Evolutionary conservation across 2,888 invertebrate species (phyloP).

Genomic region (Eudasyphora cyanicolor): DNA sequence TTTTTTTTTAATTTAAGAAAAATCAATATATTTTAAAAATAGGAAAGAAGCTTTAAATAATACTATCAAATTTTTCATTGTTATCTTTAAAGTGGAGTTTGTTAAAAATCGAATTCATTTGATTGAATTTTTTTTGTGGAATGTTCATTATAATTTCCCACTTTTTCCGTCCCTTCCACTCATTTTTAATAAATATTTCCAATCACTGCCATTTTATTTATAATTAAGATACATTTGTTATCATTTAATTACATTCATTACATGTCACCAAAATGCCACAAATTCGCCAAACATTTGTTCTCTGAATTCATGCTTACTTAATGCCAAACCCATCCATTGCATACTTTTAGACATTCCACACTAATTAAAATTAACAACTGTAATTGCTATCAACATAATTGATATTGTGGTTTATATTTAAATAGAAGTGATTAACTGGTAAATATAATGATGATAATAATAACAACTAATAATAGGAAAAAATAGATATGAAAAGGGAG

Average conservation of each 20-base stretch:
- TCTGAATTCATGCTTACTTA: not conserved
- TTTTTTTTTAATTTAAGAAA: too few species aligned
- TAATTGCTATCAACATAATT: conserved; percentile 32
- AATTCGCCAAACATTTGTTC: not conserved
- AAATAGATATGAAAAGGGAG: not conserved
- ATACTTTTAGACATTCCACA: conserved; percentile 26
- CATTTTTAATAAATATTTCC: too few species aligned
- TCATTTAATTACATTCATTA: conserved; percentile 3
- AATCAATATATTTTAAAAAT: too few species aligned
- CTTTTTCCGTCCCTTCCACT: too few species aligned
- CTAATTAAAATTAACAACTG: conserved; percentile 19
- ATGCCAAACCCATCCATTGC: not conserved
- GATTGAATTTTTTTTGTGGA: too few species aligned
- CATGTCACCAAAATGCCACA: not conserved
- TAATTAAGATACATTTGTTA: not conserved
- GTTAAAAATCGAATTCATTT: too few species aligned
- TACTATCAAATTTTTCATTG: too few species aligned
- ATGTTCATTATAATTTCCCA: too few species aligned
- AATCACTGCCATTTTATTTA: not conserved
- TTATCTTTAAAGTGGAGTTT: too few species aligned
- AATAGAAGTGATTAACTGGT: not conserved
- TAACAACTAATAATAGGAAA: not conserved
- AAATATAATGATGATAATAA: not conserved
- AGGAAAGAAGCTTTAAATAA: too few species aligned
- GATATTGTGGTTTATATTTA: conserved; percentile 25